These are phyloP conservation scores for Elegia similella DNA, from an alignment of 2,888 invertebrate species.

Conservation along the genomic window DNA sequence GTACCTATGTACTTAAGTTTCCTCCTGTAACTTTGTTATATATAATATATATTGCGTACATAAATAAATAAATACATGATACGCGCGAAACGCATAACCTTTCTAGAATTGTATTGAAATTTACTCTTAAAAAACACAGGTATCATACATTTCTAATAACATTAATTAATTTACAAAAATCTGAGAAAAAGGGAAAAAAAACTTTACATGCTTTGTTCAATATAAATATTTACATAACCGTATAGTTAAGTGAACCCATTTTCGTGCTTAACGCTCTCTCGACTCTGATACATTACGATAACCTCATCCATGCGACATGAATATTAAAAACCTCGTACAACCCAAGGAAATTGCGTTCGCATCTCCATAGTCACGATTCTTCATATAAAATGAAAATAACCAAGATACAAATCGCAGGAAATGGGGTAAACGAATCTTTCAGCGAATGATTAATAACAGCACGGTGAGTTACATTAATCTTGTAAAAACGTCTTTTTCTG, in stretches of 20 bases:
- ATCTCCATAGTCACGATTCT: slow-evolving; percentile 32
- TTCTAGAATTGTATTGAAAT: too few relatives aligned
- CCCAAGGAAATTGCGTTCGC: slow-evolving; percentile 47
- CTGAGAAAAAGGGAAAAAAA: too few relatives aligned
- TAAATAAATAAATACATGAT: too few relatives aligned
- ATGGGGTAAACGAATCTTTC: slow-evolving; percentile 29
- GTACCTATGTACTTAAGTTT: too few relatives aligned
- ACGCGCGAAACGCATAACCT: too few relatives aligned
- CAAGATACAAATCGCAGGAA: slow-evolving; percentile 30
- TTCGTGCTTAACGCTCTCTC: not conserved
- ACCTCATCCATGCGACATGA: slow-evolving; percentile 37
- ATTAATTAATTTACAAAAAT: too few relatives aligned
- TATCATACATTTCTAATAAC: too few relatives aligned
- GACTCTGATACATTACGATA: slow-evolving; percentile 24
- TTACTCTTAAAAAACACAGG: too few relatives aligned
- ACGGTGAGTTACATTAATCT: slow-evolving; percentile 13
- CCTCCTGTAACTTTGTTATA: too few relatives aligned
- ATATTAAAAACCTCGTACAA: slow-evolving; percentile 46
- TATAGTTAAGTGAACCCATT: not conserved
- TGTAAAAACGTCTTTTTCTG: slow-evolving; percentile 12
- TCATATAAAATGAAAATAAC: slow-evolving; percentile 31
- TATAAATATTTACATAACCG: not conserved
- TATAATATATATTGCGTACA: too few relatives aligned
- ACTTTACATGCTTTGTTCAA: too few relatives aligned
- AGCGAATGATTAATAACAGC: slow-evolving; percentile 31